Evolutionary conservation across 2,888 invertebrate species (phyloP).

Genomic region (Priocnemis perturbator): DNA sequence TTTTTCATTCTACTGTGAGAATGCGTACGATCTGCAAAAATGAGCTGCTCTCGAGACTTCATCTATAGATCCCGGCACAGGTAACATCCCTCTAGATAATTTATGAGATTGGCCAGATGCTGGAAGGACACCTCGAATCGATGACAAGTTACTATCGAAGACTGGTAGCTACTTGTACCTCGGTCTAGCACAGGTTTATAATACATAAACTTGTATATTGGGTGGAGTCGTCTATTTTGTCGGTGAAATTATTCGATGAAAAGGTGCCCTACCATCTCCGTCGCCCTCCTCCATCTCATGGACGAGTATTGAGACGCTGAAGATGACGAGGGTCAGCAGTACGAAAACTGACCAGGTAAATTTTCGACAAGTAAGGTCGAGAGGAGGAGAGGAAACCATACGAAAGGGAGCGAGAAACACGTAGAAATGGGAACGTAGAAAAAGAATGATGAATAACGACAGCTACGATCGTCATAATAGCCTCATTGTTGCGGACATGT

Average conservation of each 20-base stretch:
- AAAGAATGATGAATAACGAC: constrained; percentile 51
- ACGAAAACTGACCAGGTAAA: constrained; percentile 59
- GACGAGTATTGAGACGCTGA: constrained; percentile 67
- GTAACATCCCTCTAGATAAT: constrained; percentile 50
- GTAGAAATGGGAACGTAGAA: constrained; percentile 19
- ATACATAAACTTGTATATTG: constrained; percentile 32
- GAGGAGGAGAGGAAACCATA: constrained; percentile 30
- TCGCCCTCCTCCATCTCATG: constrained; percentile 11
- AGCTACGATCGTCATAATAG: constrained; percentile 71
- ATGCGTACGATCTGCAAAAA: too few species aligned
- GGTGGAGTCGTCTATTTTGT: constrained; percentile 54
- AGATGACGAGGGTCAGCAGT: constrained; percentile 71
- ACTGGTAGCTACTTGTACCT: constrained; percentile 20
- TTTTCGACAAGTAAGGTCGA: constrained; percentile 41
- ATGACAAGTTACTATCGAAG: constrained; percentile 46
- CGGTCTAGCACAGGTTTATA: constrained; percentile 15
- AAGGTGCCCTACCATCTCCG: constrained; percentile 38
- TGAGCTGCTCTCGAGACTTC: too few species aligned
- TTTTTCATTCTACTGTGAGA: too few species aligned
- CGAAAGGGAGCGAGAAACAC: constrained; percentile 22
- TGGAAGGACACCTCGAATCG: constrained; percentile 30
- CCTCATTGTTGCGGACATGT: constrained; percentile 74
- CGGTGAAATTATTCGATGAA: constrained; percentile 63
- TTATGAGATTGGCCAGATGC: constrained; percentile 61
- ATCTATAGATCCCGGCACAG: too few species aligned